Evolutionary conservation across 2,888 invertebrate species (phyloP), one percentile per base, ranked within the genome.

Genomic region (Plagiodera versicolora): DNA sequence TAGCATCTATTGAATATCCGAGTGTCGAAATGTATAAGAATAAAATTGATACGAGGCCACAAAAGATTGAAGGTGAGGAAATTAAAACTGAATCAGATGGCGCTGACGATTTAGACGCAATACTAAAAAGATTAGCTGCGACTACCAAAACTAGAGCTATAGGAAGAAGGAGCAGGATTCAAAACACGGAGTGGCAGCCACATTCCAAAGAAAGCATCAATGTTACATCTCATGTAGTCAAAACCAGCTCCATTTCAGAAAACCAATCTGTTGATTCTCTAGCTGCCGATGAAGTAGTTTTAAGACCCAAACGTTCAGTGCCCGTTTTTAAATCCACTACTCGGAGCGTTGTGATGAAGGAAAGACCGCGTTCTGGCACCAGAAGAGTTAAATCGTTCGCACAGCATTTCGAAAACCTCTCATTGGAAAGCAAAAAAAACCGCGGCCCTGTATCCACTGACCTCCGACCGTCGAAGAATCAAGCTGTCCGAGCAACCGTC

Each of bases 361-460:
- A 51, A 17, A 60, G 46, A 19, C 52, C 52, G 2, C 30, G 1
- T 11, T 30, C 30, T 46, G 62, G 19, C 49, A 14, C 47, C 44
- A 53, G 52, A 53, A 50, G 53, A 28, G 58, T 64, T 0, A 65
- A 66, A 64, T 61, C 62, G 14, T 65, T 65, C 30, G 67, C 65
- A 1, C 59, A 63, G 39, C 64, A 63, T 35, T 68, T 68, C 28
- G 64, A 68, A 45, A 61, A 47, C 5, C 48, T 64, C 1, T 57
- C 66, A 4, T n/a, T 56, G 30, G 58, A 63, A 8, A 48, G 59
- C 46, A 24, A 44, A 6, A 46, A 55, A n/a, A 47, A 53, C 10
- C 68, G 69, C 39, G 68, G 72, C 46, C 71, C 72, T 1, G 67
- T 72, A 39, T 39, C 39, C 14, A 24, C 4, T 6, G 24, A 24